These are phyloP conservation scores for Cebidichthys violaceus DNA, from an alignment of 2,113 vertebrate genomes.

Conservation along the genomic window DNA sequence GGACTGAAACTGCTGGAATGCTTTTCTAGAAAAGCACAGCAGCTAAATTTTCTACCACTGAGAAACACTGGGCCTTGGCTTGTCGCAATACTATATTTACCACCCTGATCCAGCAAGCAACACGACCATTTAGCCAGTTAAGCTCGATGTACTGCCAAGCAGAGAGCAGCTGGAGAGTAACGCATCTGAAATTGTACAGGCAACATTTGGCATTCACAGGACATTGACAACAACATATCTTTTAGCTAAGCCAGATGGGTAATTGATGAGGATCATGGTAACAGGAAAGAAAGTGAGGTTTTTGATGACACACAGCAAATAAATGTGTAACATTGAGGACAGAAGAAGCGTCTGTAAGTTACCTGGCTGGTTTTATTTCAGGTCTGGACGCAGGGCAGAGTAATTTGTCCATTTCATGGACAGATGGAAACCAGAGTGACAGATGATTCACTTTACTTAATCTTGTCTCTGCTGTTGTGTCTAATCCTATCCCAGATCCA, in stretches of 20 bases:
- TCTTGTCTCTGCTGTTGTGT: slow-evolving; percentile 40
- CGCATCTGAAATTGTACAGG: slow-evolving; percentile 56
- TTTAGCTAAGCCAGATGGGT: slow-evolving; percentile 61
- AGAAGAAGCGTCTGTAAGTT: slow-evolving; percentile 16
- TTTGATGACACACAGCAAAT: slow-evolving; percentile 20
- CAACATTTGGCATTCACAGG: slow-evolving; percentile 65
- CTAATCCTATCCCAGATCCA: slow-evolving; percentile 50
- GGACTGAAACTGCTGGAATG: slow-evolving; percentile 4
- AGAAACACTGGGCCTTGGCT: slow-evolving; percentile 48
- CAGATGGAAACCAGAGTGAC: slow-evolving; percentile 67
- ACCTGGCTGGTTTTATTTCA: slow-evolving; percentile 51
- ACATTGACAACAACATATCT: slow-evolving; percentile 58
- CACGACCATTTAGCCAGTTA: slow-evolving; percentile 55
- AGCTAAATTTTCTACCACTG: slow-evolving; percentile 41
- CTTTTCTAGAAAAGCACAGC: slow-evolving; percentile 36
- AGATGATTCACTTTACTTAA: slow-evolving; percentile 64
- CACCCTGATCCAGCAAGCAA: slow-evolving; percentile 55
- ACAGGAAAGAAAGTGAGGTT: slow-evolving; percentile 36
- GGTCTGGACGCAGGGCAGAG: slow-evolving; percentile 35
- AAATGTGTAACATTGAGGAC: slow-evolving; percentile 36
- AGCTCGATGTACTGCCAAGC: slow-evolving; percentile 65
- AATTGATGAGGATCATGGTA: slow-evolving; percentile 56
- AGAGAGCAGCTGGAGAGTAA: slow-evolving; percentile 67
- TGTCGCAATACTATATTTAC: slow-evolving; percentile 56
- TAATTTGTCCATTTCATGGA: slow-evolving; percentile 54